Base-by-base conservation (phyloP, 2,113 vertebrate species). In the Urocynchramus pylzowi region DNA sequence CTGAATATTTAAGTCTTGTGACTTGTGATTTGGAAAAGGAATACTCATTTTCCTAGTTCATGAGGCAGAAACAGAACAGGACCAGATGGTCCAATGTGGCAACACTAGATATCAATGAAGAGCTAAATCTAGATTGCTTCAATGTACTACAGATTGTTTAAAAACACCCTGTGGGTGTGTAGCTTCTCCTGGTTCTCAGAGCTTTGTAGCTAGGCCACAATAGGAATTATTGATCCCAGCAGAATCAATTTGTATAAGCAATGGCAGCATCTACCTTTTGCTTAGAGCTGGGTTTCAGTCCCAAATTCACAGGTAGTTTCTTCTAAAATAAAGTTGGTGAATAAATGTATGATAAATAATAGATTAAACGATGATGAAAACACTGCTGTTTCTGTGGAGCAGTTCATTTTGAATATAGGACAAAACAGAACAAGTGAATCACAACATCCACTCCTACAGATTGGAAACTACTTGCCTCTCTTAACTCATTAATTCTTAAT, bases 21-120 rank as follows among this genome's bases (percentile, higher is more conserved):
- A 59, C 64, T 92, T 50, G 50, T 75, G 91, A 54, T 81, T 97
- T 93, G 93, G 95, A 95, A 94, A 68, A 88, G 84, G 57, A 85
- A 87, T 69, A 16, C 82, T 93, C 94, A 87, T 96, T 94, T 96
- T 94, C 87, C 74, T 41, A 21, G 57, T 79, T 91, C 92, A 96
- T 89, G 95, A 96, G 84, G 93, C 94, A 97, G 90, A 96, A 97
- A 90, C 27, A 87, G 89, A 95, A 59, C 47, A 91, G 69, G 77
- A 78, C 42, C 95, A 94, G 92, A 91, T 94, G 96, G 90, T 78
- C 69, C 87, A 84, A 12, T 27, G 68, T 87, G 91, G 69, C 89
- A 82, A 10, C 56, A 26, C 16, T 11, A 27, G 84, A 12, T 59
- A 52, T 42, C 83, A 56, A 12, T 54, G 79, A 73, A 52, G 6